phyloP scores from a whole-genome alignment of 1,140 invertebrate species.

The Drosophila oshimai region DNA sequence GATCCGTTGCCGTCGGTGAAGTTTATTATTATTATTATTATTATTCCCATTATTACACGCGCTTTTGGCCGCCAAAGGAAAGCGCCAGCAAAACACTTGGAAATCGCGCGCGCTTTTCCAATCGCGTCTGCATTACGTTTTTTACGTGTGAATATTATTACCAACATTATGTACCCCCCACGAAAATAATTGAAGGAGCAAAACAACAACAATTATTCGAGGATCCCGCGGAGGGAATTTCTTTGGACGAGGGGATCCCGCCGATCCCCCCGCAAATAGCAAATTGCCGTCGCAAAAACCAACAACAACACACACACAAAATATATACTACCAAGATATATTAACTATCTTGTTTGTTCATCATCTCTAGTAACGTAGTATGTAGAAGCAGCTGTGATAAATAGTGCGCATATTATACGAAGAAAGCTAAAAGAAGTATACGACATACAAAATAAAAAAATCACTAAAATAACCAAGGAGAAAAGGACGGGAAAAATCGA shows the following conservation, averaged over 20 bases:
- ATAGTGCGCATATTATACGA: slow-evolving; percentile 82
- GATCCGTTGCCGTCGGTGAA: slow-evolving; percentile 56
- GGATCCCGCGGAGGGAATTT: slow-evolving; percentile 5
- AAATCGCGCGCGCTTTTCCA: slow-evolving; percentile 36
- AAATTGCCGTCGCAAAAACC: slow-evolving; percentile 52
- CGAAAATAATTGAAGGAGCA: background rate
- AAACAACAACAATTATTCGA: slow-evolving; percentile 5
- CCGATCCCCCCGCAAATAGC: slow-evolving; percentile 22
- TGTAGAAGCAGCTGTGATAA: slow-evolving; percentile 82
- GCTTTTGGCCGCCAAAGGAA: background rate
- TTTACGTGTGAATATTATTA: background rate
- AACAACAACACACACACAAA: background rate
- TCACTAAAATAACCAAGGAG: slow-evolving; percentile 6
- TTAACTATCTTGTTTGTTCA: slow-evolving; percentile 32
- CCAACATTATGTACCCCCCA: background rate
- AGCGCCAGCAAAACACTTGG: slow-evolving; percentile 25
- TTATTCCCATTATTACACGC: slow-evolving; percentile 43
- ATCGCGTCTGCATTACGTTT: slow-evolving; percentile 8
- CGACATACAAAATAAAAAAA: slow-evolving; percentile 30
- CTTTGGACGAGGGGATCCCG: slow-evolving; percentile 41
- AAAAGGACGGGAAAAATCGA: slow-evolving; percentile 11
- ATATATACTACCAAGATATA: background rate
- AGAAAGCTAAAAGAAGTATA: slow-evolving; percentile 56
- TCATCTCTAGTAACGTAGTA: slow-evolving; percentile 66
- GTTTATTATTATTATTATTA: slow-evolving; percentile 57